Evolutionary conservation across 2,113 vertebrate genomes (phyloP).

Genomic region (Paedocypris sp.): DNA sequence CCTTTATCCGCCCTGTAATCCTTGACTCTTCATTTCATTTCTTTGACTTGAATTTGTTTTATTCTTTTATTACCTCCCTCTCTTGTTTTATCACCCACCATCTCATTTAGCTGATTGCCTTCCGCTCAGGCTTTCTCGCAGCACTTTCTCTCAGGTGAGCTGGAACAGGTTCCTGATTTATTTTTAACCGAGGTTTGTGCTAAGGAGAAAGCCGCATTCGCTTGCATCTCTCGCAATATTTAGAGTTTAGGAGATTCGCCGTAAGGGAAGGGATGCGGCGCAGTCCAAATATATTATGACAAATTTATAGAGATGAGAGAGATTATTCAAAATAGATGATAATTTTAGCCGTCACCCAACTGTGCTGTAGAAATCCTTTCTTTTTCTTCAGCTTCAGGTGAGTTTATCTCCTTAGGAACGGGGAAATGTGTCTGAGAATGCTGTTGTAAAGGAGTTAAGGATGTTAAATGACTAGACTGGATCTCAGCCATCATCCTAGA

Average conservation of each 20-base stretch:
- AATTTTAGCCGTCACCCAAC: neutral
- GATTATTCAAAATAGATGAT: constrained; percentile 24
- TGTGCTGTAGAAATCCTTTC: neutral
- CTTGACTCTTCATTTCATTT: neutral
- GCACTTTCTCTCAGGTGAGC: neutral
- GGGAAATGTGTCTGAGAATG: neutral
- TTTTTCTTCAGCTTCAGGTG: neutral
- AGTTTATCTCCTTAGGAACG: neutral
- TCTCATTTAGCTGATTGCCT: constrained; percentile 11
- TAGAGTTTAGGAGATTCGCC: too few relatives aligned
- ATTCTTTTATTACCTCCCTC: neutral
- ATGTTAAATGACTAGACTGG: too few relatives aligned
- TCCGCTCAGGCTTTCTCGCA: neutral
- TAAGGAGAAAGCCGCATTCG: too few relatives aligned
- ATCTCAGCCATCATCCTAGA: too few relatives aligned
- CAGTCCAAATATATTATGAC: neutral
- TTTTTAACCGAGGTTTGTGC: too few relatives aligned
- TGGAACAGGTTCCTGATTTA: neutral
- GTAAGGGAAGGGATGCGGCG: too few relatives aligned
- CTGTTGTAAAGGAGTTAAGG: neutral
- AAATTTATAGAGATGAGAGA: neutral
- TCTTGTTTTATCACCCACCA: neutral
- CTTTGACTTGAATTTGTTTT: neutral
- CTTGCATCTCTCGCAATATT: too few relatives aligned
- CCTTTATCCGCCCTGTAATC: neutral